phyloP scores from a whole-genome alignment of 2,113 vertebrate species.

The Telmatochromis brichardi region DNA sequence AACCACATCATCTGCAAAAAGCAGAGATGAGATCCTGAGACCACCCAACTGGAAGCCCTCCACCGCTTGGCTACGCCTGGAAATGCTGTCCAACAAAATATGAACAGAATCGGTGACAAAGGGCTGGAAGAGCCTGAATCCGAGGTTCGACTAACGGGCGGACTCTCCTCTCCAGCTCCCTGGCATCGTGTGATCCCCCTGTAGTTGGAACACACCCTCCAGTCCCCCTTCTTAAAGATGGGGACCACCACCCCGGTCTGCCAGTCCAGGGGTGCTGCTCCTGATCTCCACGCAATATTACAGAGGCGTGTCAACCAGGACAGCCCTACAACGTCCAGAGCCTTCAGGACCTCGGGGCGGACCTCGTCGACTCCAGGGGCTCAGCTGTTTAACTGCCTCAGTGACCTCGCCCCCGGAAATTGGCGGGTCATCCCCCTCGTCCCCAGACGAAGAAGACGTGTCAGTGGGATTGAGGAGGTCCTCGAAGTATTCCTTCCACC shows the following conservation, averaged over 20 bases:
- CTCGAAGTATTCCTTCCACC: background rate
- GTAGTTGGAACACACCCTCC: accelerated
- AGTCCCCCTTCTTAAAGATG: background rate
- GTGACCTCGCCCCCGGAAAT: background rate
- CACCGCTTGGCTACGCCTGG: accelerated
- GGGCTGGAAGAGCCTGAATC: accelerated
- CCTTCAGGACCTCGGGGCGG: accelerated
- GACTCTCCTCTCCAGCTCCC: accelerated
- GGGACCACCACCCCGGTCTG: background rate
- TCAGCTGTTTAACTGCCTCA: background rate
- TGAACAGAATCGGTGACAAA: background rate
- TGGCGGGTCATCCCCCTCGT: accelerated
- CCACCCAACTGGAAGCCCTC: accelerated
- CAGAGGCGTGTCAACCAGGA: accelerated
- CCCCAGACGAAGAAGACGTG: background rate
- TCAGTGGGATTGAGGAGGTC: accelerated
- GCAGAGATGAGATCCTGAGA: background rate
- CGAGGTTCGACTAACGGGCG: accelerated
- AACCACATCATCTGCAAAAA: accelerated
- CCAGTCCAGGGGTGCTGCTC: accelerated
- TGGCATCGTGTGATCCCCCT: accelerated
- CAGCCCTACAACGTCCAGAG: accelerated
- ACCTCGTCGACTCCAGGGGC: accelerated
- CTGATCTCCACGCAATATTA: accelerated
- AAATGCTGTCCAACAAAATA: accelerated